Conservation (phyloP, 2,113 vertebrate species). For the Semnopithecus entellus region DNA sequence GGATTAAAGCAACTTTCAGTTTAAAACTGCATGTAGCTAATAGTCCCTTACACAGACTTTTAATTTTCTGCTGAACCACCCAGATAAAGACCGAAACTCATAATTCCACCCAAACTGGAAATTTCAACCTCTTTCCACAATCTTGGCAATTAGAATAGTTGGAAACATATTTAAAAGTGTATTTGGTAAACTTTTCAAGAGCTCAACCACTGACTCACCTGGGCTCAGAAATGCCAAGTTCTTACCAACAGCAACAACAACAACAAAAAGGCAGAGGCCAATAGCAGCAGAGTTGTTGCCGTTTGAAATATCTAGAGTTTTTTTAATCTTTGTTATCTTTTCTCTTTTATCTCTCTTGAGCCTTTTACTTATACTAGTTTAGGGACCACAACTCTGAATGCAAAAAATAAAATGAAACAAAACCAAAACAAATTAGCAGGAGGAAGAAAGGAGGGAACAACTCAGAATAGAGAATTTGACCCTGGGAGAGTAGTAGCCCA, state of each 20-base stretch:
- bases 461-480: background rate
- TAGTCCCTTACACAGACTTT: background rate
- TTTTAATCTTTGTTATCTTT: background rate
- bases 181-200: background rate
- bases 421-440: background rate
- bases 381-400: background rate
- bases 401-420: background rate
- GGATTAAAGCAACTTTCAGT: background rate
- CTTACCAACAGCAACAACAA: background rate
- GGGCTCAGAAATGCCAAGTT: background rate
- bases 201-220: background rate
- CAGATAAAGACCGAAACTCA: background rate
- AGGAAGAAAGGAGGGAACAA: background rate
- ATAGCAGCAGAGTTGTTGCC: background rate
- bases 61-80: background rate
- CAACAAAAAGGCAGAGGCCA: background rate
- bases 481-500: background rate
- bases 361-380: background rate
- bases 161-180: background rate
- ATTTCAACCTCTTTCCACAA: background rate
- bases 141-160: background rate
- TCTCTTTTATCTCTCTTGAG: background rate
- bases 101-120: background rate
- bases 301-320: background rate
- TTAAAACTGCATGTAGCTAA: conserved; percentile 1